Evolutionary conservation across 2,888 invertebrate species (phyloP).

Genomic region (Ichneumoninae sp.): DNA sequence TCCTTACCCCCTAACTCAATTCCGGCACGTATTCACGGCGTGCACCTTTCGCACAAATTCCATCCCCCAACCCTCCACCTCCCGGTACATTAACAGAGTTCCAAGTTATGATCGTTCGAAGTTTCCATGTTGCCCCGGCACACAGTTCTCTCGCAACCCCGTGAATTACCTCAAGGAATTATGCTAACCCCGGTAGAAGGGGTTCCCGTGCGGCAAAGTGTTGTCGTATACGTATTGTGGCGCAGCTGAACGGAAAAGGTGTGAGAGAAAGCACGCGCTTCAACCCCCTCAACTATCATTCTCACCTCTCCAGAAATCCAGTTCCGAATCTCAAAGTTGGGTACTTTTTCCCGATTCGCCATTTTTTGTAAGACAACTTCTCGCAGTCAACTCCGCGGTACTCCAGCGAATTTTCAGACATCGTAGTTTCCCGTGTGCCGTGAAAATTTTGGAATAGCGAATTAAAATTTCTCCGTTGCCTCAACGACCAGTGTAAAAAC

Average conservation of each 20-base stretch:
- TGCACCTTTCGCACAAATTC: constrained; percentile 64
- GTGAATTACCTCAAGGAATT: constrained; percentile 69
- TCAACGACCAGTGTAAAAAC: constrained; percentile 1
- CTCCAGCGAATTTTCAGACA: background rate
- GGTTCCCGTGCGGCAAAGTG: constrained; percentile 30
- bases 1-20: constrained; percentile 68
- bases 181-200: constrained; percentile 70
- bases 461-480: background rate
- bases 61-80: constrained; percentile 40
- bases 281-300: constrained; percentile 20
- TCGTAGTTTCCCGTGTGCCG: background rate
- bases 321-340: background rate
- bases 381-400: background rate
- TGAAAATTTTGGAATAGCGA: background rate
- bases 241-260: constrained; percentile 42
- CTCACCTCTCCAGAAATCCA: background rate
- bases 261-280: constrained; percentile 24
- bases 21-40: constrained; percentile 64
- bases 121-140: constrained; percentile 68
- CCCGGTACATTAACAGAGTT: constrained; percentile 72
- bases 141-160: constrained; percentile 67
- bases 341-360: background rate
- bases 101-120: constrained; percentile 74
- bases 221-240: constrained; percentile 17
- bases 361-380: background rate